Conservation (phyloP, 2,113 vertebrate species). For the Bettongia penicillata region DNA sequence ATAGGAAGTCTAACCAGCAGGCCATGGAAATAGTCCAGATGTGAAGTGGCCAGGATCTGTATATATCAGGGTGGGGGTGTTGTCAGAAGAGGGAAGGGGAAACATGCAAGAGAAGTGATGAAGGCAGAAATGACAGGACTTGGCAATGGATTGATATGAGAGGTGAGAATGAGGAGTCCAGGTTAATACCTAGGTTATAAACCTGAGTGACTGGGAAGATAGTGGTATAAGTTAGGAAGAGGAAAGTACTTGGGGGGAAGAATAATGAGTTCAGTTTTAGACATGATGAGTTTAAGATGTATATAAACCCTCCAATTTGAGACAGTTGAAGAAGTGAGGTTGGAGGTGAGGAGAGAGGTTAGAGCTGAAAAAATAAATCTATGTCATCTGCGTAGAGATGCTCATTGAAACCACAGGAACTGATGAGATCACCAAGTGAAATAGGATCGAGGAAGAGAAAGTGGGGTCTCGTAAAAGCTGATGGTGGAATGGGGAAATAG, state of each 20-base stretch:
- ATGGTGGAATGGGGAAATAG: not conserved
- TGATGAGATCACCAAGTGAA: not conserved
- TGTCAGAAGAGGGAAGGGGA: not conserved
- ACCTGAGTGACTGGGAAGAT: not conserved
- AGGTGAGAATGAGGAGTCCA: not conserved
- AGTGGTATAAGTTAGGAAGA: not conserved
- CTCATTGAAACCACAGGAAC: not conserved
- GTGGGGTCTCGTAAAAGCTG: not conserved
- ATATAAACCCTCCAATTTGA: not conserved
- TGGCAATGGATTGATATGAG: not conserved
- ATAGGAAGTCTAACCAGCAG: not conserved
- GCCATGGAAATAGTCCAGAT: not conserved
- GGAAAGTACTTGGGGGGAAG: not conserved
- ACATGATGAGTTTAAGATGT: not conserved
- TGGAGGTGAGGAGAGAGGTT: not conserved
- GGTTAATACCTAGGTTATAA: not conserved
- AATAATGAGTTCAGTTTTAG: not conserved
- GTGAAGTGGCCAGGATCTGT: not conserved
- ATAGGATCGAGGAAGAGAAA: not conserved
- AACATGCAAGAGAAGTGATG: not conserved
- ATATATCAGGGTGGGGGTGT: too few species aligned
- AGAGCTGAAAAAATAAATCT: not conserved
- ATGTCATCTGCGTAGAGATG: not conserved
- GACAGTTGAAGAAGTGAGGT: not conserved
- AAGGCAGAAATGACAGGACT: not conserved